phyloP scores from a whole-genome alignment of 2,888 invertebrate genomes.

The Chromoteleia sp. region DNA sequence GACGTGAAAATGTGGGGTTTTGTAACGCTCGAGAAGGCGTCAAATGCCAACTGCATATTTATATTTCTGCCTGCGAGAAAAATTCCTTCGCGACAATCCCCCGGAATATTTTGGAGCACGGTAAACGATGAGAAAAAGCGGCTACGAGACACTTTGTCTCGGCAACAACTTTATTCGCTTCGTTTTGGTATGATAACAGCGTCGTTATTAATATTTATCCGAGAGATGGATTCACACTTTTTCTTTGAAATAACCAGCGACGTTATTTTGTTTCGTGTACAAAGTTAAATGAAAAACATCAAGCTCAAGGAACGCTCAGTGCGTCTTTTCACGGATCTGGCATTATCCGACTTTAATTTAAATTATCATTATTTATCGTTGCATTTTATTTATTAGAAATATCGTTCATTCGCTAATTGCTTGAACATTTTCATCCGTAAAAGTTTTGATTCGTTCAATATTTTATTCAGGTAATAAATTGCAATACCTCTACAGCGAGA shows the following conservation, averaged over 20 bases:
- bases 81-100: constrained; percentile 56
- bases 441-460: too few relatives aligned
- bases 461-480: too few relatives aligned
- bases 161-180: constrained; percentile 65
- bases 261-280: constrained; percentile 45
- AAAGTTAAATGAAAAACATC: constrained; percentile 57
- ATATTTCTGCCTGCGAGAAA: constrained; percentile 59
- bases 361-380: background rate
- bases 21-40: constrained; percentile 60
- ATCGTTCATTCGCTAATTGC: background rate
- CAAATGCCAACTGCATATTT: constrained; percentile 69
- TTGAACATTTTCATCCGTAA: too few relatives aligned
- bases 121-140: constrained; percentile 62
- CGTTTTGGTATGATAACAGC: constrained; percentile 67
- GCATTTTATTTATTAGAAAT: background rate
- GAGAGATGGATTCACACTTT: constrained; percentile 51
- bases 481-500: too few relatives aligned
- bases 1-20: constrained; percentile 48
- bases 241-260: constrained; percentile 45
- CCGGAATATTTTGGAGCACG: constrained; percentile 52
- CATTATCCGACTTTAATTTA: constrained; percentile 33
- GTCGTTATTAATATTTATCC: constrained; percentile 64
- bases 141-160: constrained; percentile 67
- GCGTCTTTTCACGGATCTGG: constrained; percentile 11
- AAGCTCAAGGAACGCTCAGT: constrained; percentile 25